Evolutionary conservation across 2,888 invertebrate species (phyloP).

Genomic region (Andrena haemorrhoa): DNA sequence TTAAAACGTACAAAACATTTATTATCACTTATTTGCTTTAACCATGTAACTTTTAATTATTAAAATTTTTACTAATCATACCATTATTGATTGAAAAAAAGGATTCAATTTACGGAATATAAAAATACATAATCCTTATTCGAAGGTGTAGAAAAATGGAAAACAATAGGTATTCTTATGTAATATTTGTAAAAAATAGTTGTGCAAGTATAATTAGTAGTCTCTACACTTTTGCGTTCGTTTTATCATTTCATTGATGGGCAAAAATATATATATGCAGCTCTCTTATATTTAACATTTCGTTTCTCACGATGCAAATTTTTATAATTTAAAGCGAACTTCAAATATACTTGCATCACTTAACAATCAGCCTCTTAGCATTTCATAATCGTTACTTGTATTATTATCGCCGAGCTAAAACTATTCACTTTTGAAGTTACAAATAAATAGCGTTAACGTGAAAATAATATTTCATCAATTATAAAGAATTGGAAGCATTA

Average conservation of each 20-base stretch:
- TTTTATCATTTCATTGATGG: not conserved
- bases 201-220: not conserved
- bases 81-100: constrained; percentile 27
- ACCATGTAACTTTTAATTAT: constrained; percentile 28
- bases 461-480: constrained; percentile 12
- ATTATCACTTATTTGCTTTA: constrained; percentile 36
- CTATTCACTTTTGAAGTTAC: constrained; percentile 35
- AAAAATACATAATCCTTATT: constrained; percentile 21
- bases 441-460: constrained; percentile 53
- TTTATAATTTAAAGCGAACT: constrained; percentile 15
- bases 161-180: constrained; percentile 20
- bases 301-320: not conserved
- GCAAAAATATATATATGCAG: constrained; percentile 28
- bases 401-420: constrained; percentile 21
- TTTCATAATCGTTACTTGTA: not conserved
- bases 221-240: not conserved
- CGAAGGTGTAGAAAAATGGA: constrained; percentile 30
- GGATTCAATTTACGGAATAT: constrained; percentile 29
- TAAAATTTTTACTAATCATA: constrained; percentile 25
- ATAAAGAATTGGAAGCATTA: constrained; percentile 26
- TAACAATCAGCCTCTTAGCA: constrained; percentile 38
- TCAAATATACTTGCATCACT: constrained; percentile 20
- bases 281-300: not conserved
- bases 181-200: constrained; percentile 24
- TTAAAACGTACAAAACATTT: constrained; percentile 47